phyloP scores from a whole-genome alignment of 2,113 vertebrate species.

The Eudorcas thomsonii region DNA sequence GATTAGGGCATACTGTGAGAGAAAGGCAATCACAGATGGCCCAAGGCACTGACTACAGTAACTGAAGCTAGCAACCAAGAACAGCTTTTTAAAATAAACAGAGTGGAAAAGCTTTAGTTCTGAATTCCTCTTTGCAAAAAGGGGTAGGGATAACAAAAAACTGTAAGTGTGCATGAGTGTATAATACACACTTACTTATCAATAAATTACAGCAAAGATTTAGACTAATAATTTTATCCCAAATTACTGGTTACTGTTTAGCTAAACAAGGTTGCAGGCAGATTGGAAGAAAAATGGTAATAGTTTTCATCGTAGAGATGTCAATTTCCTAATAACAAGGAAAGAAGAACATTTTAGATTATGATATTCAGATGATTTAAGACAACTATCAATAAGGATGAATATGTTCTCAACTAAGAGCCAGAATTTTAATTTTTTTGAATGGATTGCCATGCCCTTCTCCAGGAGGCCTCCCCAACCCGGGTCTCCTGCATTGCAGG shows the following conservation, averaged over 20 bases:
- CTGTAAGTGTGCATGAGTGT: neutral
- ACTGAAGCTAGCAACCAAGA: neutral
- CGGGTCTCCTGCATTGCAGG: fast-evolving
- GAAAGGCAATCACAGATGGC: neutral
- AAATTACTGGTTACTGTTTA: neutral
- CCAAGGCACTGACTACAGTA: neutral
- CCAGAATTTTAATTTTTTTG: neutral
- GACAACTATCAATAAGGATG: neutral
- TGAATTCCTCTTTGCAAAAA: neutral
- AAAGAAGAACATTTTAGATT: neutral
- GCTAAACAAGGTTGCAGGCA: neutral
- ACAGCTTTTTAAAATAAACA: neutral
- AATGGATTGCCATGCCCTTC: neutral
- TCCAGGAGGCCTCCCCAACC: neutral
- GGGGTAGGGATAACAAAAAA: neutral
- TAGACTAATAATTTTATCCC: neutral
- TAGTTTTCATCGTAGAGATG: neutral
- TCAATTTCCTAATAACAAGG: neutral
- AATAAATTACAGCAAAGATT: neutral
- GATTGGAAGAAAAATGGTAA: neutral
- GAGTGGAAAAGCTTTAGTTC: neutral
- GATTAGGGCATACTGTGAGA: neutral
- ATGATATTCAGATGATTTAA: neutral
- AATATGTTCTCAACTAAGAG: neutral
- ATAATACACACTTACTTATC: neutral